phyloP scores from a whole-genome alignment of 2,888 invertebrate genomes.

The Cistogaster globosa region DNA sequence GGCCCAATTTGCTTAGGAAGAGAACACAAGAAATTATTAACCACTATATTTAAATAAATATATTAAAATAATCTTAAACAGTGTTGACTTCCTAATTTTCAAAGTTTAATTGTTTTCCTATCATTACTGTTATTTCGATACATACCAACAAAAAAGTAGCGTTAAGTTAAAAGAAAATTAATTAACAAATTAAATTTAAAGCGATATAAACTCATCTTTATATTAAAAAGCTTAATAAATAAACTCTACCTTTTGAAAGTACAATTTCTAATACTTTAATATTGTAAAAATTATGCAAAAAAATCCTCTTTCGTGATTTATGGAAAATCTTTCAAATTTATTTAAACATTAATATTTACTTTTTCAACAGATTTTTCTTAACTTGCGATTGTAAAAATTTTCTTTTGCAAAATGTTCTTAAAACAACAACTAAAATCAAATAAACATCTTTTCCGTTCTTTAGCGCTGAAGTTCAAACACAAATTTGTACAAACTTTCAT shows the following conservation, averaged over 20 bases:
- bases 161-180: too few species aligned
- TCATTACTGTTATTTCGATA: too few species aligned
- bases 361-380: slow-evolving; percentile 28
- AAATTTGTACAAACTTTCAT: slow-evolving; percentile 27
- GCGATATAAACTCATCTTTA: too few species aligned
- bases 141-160: too few species aligned
- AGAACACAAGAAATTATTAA: too few species aligned
- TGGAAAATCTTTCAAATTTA: slow-evolving; percentile 48
- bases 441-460: background rate
- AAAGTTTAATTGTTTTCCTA: too few species aligned
- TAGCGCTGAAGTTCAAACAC: background rate
- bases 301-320: background rate
- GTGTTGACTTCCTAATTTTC: too few species aligned
- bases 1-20: too few species aligned
- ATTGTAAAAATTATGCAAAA: background rate
- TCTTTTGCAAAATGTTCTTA: slow-evolving; percentile 38
- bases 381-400: slow-evolving; percentile 47
- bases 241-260: background rate
- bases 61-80: too few species aligned
- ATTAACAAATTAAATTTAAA: too few species aligned
- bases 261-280: background rate
- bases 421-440: slow-evolving; percentile 21
- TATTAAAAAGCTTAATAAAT: too few species aligned
- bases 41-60: too few species aligned
- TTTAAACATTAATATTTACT: slow-evolving; percentile 49